phyloP scores from a whole-genome alignment of 35 echinoderm and acorn worm species.

The Apostichopus parvimensis region DNA sequence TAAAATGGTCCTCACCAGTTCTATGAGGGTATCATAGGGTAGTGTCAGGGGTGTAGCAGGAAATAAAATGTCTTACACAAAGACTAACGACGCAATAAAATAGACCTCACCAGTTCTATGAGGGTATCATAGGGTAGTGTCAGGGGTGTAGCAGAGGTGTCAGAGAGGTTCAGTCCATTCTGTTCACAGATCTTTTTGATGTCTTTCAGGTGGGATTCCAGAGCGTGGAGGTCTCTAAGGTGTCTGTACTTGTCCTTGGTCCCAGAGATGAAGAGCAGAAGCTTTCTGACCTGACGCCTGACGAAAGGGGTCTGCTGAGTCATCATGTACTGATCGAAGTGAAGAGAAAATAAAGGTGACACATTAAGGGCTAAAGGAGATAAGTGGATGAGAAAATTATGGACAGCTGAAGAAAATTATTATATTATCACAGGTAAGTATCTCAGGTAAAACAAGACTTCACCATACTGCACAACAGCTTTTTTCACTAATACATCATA shows the following conservation, averaged over 20 bases:
- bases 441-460: no score
- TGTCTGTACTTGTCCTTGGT: slow-evolving; percentile 91
- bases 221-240: slow-evolving; percentile 90
- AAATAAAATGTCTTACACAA: background rate
- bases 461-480: no score
- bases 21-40: slow-evolving; percentile 96
- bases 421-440: no score
- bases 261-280: slow-evolving; percentile 96
- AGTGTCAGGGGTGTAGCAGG: slow-evolving; percentile 70
- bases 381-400: no score
- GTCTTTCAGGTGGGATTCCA: slow-evolving; percentile 93
- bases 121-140: slow-evolving; percentile 94
- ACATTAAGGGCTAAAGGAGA: no score
- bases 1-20: slow-evolving; percentile 71
- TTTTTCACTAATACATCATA: no score
- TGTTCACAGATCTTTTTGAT: slow-evolving; percentile 92
- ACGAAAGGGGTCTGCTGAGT: slow-evolving; percentile 99
- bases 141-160: slow-evolving; percentile 66
- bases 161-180: slow-evolving; percentile 76
- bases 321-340: slow-evolving; percentile 87
- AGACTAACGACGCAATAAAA: background rate
- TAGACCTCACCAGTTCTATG: slow-evolving; percentile 87
- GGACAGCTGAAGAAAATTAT: no score
- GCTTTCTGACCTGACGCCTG: slow-evolving; percentile 92
- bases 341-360: no score